Base-by-base conservation (phyloP, 2,888 invertebrate genomes). In the Latrodectus hesperus region DNA sequence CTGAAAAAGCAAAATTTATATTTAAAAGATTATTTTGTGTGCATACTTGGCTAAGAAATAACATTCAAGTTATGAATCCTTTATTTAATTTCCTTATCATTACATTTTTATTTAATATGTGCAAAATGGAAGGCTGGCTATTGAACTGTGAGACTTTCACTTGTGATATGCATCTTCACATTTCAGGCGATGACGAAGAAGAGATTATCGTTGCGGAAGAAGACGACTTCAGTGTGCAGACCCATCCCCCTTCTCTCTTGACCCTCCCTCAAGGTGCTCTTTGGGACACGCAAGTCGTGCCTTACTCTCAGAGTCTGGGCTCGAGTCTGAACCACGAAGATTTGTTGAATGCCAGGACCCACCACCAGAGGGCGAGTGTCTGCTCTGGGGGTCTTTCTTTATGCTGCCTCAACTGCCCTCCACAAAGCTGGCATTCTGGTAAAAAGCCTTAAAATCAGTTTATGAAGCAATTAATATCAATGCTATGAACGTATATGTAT, bases 361-460 rank as follows among this genome's bases (percentile, higher is more conserved):
- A 73, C 12, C 73, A 64, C 11, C 71, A 65, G 12, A 53, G 76
- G 22, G 55, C 75, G 5, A 60, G 11, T 51, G 74, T 79, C 38
- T 80, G 79, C 38, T 74, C 79, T 6, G 68, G 75, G 0, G 75
- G 79, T 22, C 71, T 86, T 12, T 76, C 86, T n/a, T 65, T 86
- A 5, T 86, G 86, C 17, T 86, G 86, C 49, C 81, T 86, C 67
- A 86, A 86, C 38, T 86, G 86, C 22, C 81, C 86, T 4, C 80
- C 86, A 3, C 84, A 84, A 22, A 86, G 76, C 71, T 86, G 86
- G 86, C 81, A 86, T 17, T 22, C 86, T 22, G 77, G 86, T 86
- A 55, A 68, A 68, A 70, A 16, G 26, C 9, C 12, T 12, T 22
- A 22, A n/a, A 52, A 67, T 8, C 16, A n/a, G 12, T 16, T 38